Evolutionary conservation across 2,797 vertebrate genomes (phyloP).

Genomic region (Cyclopterus lumpus): DNA sequence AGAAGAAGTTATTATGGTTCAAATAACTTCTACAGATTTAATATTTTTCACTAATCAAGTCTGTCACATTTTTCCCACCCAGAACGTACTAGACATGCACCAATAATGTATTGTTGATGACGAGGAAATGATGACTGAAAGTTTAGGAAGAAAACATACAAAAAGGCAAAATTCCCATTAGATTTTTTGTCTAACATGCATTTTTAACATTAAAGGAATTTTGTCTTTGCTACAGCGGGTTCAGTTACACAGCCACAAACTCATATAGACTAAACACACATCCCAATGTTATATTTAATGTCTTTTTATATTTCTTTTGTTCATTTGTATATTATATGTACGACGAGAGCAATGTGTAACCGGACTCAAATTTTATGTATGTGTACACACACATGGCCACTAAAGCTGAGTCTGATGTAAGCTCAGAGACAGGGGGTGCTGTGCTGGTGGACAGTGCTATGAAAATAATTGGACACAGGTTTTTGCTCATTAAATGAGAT

Average conservation of each 20-base stretch:
- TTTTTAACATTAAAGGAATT: background rate
- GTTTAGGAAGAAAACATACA: background rate
- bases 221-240: conserved; percentile 42
- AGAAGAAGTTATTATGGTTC: background rate
- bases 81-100: background rate
- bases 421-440: background rate
- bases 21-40: conserved; percentile 2
- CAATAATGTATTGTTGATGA: background rate
- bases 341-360: no score
- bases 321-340: no score
- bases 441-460: background rate
- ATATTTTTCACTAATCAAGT: background rate
- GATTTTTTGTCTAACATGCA: background rate
- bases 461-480: conserved; percentile 3
- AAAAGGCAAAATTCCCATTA: background rate
- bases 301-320: no score
- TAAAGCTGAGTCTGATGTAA: no score
- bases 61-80: background rate
- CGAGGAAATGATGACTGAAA: background rate
- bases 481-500: background rate
- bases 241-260: conserved; percentile 45
- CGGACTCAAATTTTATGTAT: no score
- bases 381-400: no score
- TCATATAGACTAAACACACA: conserved; percentile 10
- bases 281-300: background rate